These are phyloP conservation scores for Chlorodrepanis virens DNA, from an alignment of 2,113 vertebrate genomes.

Conservation along the genomic window DNA sequence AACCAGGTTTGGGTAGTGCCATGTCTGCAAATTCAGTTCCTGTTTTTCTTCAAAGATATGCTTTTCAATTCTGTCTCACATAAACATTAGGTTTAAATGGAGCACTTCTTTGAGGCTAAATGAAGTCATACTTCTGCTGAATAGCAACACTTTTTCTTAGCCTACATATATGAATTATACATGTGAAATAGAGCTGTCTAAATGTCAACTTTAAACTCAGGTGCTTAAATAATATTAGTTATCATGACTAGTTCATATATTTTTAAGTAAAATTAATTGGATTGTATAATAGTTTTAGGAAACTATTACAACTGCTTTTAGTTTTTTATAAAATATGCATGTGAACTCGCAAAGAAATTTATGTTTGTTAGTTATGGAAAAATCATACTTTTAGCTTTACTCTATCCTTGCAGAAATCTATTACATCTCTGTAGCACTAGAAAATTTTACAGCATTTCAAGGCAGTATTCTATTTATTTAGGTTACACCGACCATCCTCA, in stretches of 20 bases:
- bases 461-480: background rate
- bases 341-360: background rate
- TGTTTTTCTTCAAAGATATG: slow-evolving; percentile 1
- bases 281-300: background rate
- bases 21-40: background rate
- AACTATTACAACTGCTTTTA: background rate
- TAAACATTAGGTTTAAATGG: background rate
- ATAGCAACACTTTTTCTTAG: background rate
- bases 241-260: background rate
- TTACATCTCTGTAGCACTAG: background rate
- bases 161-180: background rate
- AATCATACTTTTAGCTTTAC: background rate
- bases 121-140: background rate
- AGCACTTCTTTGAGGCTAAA: background rate
- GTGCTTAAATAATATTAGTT: background rate
- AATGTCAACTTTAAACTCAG: background rate
- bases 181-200: background rate
- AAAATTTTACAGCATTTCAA: background rate
- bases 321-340: background rate
- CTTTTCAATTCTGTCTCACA: background rate
- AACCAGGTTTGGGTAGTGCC: background rate
- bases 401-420: background rate
- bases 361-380: background rate
- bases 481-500: background rate
- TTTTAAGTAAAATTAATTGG: background rate